Evolutionary conservation across 2,797 vertebrate genomes (phyloP).

Genomic region (Platyrinchus mystaceus): DNA sequence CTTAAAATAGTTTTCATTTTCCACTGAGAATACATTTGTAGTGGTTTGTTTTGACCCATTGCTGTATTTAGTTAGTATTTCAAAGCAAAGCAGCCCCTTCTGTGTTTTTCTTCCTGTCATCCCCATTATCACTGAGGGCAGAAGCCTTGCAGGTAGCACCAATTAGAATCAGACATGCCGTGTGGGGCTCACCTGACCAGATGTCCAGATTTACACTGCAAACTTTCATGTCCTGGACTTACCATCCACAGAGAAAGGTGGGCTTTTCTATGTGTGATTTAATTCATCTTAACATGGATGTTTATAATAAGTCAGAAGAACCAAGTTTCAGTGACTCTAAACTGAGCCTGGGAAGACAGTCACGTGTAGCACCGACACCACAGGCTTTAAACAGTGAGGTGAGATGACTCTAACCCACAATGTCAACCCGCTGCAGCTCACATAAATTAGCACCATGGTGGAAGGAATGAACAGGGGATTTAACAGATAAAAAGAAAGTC

Average conservation of each 20-base stretch:
- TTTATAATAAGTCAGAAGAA: not conserved
- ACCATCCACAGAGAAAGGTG: not conserved
- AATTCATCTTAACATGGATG: not conserved
- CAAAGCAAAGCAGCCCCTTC: not conserved
- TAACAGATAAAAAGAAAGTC: not conserved
- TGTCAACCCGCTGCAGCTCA: not conserved
- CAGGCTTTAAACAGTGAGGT: not conserved
- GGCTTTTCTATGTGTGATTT: not conserved
- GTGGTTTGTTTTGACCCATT: not conserved
- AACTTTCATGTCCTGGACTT: not conserved
- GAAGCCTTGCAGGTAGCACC: not conserved
- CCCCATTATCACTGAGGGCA: not conserved
- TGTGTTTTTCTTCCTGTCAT: not conserved
- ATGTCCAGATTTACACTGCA: not conserved
- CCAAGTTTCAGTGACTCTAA: not conserved
- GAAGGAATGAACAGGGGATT: not conserved
- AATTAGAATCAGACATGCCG: not conserved
- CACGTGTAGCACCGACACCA: fast-evolving
- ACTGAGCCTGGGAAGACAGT: not conserved
- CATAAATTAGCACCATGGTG: not conserved
- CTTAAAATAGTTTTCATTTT: not conserved
- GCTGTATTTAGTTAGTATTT: not conserved
- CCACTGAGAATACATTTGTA: not conserved
- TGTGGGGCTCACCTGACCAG: not conserved
- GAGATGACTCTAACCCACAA: not conserved